Evolutionary conservation across 2,797 vertebrate genomes (phyloP).

Genomic region (Oreochromis grahami): DNA sequence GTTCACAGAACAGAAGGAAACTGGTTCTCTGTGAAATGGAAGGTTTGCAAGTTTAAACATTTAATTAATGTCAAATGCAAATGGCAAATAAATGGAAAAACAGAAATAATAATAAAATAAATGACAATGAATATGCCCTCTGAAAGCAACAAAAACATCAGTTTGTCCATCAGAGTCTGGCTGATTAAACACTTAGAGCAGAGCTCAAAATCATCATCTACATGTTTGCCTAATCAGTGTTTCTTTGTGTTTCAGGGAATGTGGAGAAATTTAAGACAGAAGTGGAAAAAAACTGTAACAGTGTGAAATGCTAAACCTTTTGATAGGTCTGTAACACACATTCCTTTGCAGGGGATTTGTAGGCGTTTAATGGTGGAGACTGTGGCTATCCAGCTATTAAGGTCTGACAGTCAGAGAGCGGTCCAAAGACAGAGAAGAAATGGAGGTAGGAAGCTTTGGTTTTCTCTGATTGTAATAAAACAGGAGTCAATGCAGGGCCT

Average conservation of each 20-base stretch:
- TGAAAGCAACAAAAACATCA: too few species aligned
- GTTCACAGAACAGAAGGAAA: not conserved
- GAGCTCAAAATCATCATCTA: too few species aligned
- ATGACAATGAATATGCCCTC: too few species aligned
- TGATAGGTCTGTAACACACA: not conserved
- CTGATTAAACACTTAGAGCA: too few species aligned
- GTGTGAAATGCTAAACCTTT: not conserved
- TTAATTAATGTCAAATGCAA: not conserved
- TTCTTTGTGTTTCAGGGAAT: too few species aligned
- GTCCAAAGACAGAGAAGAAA: not conserved
- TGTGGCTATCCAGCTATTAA: not conserved
- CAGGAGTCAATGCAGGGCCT: not conserved
- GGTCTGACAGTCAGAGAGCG: not conserved
- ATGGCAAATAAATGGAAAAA: not conserved
- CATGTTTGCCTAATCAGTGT: too few species aligned
- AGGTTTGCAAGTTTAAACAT: not conserved
- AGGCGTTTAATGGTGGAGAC: not conserved
- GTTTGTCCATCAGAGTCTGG: too few species aligned
- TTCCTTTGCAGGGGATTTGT: not conserved
- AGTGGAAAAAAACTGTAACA: too few species aligned
- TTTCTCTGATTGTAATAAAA: not conserved
- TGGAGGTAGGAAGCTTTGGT: not conserved
- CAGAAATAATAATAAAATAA: too few species aligned
- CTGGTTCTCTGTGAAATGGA: not conserved
- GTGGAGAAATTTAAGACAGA: too few species aligned